phyloP scores from a whole-genome alignment of 2,797 vertebrate species.

The Tenualosa thibaudeaui region DNA sequence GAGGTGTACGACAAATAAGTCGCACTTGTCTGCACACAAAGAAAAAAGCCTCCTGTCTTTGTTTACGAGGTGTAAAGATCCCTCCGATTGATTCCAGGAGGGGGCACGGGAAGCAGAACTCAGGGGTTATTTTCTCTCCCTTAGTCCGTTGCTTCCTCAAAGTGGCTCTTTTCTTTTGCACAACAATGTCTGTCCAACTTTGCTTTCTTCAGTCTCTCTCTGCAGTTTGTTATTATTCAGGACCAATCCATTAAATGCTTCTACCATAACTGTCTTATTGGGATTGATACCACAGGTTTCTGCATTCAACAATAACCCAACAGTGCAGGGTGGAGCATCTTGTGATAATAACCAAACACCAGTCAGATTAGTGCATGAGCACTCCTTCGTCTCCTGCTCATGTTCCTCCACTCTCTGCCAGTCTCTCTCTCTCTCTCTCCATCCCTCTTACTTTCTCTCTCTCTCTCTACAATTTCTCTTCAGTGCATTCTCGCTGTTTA shows the following conservation, averaged over 20 bases:
- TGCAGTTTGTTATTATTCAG: not conserved
- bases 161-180: not conserved
- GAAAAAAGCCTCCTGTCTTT: constrained; percentile 59
- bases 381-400: not conserved
- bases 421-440: not conserved
- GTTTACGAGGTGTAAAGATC: constrained; percentile 61
- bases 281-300: not conserved
- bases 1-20: constrained; percentile 67
- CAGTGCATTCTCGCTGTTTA: not conserved
- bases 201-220: constrained; percentile 28
- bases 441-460: not conserved
- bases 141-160: not conserved
- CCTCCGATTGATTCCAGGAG: constrained; percentile 46
- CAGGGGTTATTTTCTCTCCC: not conserved
- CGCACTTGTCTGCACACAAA: constrained; percentile 63
- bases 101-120: not conserved
- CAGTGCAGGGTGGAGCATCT: not conserved
- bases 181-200: not conserved
- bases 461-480: not conserved
- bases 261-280: not conserved
- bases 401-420: not conserved
- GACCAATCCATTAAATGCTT: not conserved
- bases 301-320: not conserved
- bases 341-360: not conserved
- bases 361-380: not conserved